phyloP scores from a whole-genome alignment of 2,797 vertebrate genomes.

The Sebastes flavidus region DNA sequence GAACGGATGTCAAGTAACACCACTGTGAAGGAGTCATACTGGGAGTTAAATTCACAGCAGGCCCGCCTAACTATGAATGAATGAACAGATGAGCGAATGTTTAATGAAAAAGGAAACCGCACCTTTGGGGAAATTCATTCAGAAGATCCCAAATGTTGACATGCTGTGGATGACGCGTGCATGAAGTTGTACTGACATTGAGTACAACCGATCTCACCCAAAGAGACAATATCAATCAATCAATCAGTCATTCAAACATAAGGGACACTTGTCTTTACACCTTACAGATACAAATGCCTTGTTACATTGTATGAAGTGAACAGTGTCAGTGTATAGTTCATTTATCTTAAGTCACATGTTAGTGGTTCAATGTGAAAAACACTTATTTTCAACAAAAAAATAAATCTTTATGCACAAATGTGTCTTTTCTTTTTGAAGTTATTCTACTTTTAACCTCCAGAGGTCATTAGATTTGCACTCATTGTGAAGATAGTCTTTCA shows the following conservation, averaged over 20 bases:
- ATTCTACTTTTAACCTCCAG: background rate
- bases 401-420: constrained; percentile 78
- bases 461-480: constrained; percentile 14
- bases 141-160: constrained; percentile 59
- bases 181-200: constrained; percentile 59
- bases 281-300: constrained; percentile 73
- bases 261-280: constrained; percentile 54
- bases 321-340: constrained; percentile 69
- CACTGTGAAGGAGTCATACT: constrained; percentile 60
- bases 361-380: constrained; percentile 70
- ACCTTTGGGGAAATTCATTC: constrained; percentile 61
- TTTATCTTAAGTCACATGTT: constrained; percentile 70
- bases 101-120: constrained; percentile 35
- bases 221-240: constrained; percentile 55
- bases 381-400: constrained; percentile 79
- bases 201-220: constrained; percentile 72
- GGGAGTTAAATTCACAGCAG: constrained; percentile 31
- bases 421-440: background rate
- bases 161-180: constrained; percentile 64
- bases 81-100: constrained; percentile 74
- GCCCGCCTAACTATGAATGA: constrained; percentile 58
- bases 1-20: constrained; percentile 53
- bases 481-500: background rate
- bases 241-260: constrained; percentile 34
- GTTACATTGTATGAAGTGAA: constrained; percentile 60